phyloP scores from a whole-genome alignment of 2,797 vertebrate genomes.

The Muscicapa comitata region DNA sequence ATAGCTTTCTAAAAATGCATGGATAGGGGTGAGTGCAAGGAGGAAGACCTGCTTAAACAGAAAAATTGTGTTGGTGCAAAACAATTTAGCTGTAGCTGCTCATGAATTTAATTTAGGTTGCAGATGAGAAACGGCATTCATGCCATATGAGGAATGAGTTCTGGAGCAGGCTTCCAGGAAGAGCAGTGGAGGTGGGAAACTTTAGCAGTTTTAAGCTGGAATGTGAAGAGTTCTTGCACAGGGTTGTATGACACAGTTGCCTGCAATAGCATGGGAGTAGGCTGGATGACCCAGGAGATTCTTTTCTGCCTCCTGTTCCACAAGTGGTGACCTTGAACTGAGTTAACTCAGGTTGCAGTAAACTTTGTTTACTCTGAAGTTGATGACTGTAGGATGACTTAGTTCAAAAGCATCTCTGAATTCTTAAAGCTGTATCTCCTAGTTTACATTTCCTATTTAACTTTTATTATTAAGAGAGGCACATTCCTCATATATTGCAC shows the following conservation, averaged over 20 bases:
- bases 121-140: neutral
- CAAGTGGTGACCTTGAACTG: conserved; percentile 41
- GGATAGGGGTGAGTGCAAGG: neutral
- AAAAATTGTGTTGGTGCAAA: neutral
- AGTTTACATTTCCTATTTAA: neutral
- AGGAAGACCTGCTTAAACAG: neutral
- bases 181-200: neutral
- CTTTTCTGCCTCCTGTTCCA: neutral
- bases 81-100: neutral
- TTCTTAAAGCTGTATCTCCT: conserved; percentile 18
- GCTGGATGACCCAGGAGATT: conserved; percentile 14
- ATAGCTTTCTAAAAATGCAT: neutral
- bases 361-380: conserved; percentile 17
- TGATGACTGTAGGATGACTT: conserved; percentile 4
- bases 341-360: conserved; percentile 23
- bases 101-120: neutral
- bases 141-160: neutral
- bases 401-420: neutral
- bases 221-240: neutral
- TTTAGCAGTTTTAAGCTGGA: conserved; percentile 1
- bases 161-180: neutral
- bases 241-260: conserved; percentile 13
- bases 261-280: conserved; percentile 33
- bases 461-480: neutral
- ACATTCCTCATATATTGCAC: neutral